phyloP scores from a whole-genome alignment of 2,888 invertebrate species.

The Crioceris asparagi region DNA sequence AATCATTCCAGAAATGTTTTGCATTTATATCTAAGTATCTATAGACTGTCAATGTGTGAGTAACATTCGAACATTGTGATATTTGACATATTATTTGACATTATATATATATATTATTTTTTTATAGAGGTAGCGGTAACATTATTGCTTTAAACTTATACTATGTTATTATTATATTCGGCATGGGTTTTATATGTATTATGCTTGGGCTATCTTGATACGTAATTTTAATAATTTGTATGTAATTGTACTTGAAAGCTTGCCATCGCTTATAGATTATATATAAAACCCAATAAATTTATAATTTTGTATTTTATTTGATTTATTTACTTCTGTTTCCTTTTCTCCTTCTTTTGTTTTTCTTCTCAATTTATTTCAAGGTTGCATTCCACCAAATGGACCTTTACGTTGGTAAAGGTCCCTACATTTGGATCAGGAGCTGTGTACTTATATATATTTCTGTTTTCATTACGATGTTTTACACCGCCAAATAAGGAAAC shows the following conservation, averaged over 20 bases:
- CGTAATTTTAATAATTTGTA: conserved; percentile 2
- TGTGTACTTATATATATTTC: neutral
- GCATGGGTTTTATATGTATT: conserved; percentile 27
- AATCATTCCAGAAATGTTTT: conserved; percentile 3
- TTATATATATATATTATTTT: conserved; percentile 13
- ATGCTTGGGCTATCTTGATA: conserved; percentile 15
- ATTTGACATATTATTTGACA: conserved; percentile 20
- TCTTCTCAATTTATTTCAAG: conserved; percentile 6
- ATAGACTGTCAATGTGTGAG: conserved; percentile 12
- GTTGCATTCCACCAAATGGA: neutral
- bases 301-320: conserved; percentile 23
- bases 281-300: conserved; percentile 30
- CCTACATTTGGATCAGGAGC: too few species aligned
- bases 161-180: conserved; percentile 16
- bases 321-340: conserved; percentile 21
- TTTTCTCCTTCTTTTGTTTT: conserved; percentile 8
- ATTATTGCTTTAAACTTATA: conserved; percentile 12
- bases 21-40: neutral
- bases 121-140: conserved; percentile 18
- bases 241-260: conserved; percentile 12
- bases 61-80: conserved; percentile 32
- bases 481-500: conserved; percentile 29
- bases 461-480: neutral
- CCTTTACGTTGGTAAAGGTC: conserved; percentile 2
- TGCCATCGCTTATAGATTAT: conserved; percentile 15